Base-by-base conservation (phyloP, 2,888 invertebrate species). In the Pristionchus arcanus region DNA sequence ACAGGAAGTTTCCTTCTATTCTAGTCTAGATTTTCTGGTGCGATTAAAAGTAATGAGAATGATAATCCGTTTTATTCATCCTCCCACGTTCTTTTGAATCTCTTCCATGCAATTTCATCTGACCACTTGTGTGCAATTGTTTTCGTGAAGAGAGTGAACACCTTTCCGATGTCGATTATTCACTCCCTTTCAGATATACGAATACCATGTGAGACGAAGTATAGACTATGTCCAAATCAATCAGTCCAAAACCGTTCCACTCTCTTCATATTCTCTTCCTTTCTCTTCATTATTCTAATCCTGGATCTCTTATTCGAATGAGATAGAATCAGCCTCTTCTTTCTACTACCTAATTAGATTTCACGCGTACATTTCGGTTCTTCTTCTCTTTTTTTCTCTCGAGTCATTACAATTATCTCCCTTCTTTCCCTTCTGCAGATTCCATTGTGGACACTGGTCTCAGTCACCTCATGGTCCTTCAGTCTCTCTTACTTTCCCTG, bases 341-440 rank as follows among this genome's bases (percentile, higher is more conserved):
- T 74, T 81, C 81, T 34, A n/a, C 81, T 81, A 25, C 25, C 49
- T 49, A 42, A 42, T 49, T 81, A 42, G 37, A 42, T 42, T 81
- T 34, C 81, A 42, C 25, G 25, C 49, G 42, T 81, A 42, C 81
- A 42, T 34, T 81, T 81, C 81, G 37, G 25, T 25, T 81, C 49
- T 81, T 81, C 81, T 37, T 15, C 77, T 77, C 49, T 77, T 77
- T 31, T n/a, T 31, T 81, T 31, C 31, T 81, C 49, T 81, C 11
- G 42, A 49, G 42, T 49, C 81, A 42, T 81, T 49, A 42, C 49
- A 34, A 34, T 49, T 81, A 42, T 49, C 28, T 37, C 49, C 37
- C 81, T 15, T 81, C 81, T 74, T 74, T n/a, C 63, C 28, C n/a
- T 5, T 28, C 66, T 66, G 66, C 28, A 28, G 66, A 66, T 66